Conservation (phyloP, 2,888 invertebrate species). For the Brenthis daphne region DNA sequence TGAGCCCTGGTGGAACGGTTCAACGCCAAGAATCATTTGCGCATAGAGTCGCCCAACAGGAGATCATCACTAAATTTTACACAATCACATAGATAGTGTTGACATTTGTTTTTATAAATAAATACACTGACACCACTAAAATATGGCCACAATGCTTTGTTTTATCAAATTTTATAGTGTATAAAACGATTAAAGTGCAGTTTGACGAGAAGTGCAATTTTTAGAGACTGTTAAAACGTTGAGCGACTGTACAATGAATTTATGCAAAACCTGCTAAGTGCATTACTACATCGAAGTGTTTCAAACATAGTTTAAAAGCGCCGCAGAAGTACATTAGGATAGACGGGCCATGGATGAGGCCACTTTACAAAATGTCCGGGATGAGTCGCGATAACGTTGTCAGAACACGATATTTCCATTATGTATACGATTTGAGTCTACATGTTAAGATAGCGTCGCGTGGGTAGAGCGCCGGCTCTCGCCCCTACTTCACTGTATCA, state of each 20-base stretch:
- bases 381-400: constrained; percentile 81
- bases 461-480: constrained; percentile 62
- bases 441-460: constrained; percentile 77
- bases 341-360: constrained; percentile 66
- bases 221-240: constrained; percentile 32
- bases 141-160: constrained; percentile 11
- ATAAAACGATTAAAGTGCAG: constrained; percentile 22
- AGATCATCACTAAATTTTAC: constrained; percentile 41
- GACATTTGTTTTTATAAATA: constrained; percentile 19
- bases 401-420: constrained; percentile 83
- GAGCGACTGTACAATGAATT: constrained; percentile 33
- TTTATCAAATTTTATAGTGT: constrained; percentile 18
- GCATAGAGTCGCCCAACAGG: constrained; percentile 34
- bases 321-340: constrained; percentile 52
- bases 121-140: constrained; percentile 20
- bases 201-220: constrained; percentile 29
- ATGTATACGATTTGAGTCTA: constrained; percentile 83
- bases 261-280: constrained; percentile 61
- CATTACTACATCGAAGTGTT: constrained; percentile 60
- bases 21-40: constrained; percentile 27
- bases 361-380: constrained; percentile 81
- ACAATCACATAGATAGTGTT: constrained; percentile 46
- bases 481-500: constrained; percentile 48
- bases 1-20: constrained; percentile 61
- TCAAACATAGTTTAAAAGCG: constrained; percentile 60